Base-by-base conservation (phyloP, 2,888 invertebrate species). In the Sturmia bella region DNA sequence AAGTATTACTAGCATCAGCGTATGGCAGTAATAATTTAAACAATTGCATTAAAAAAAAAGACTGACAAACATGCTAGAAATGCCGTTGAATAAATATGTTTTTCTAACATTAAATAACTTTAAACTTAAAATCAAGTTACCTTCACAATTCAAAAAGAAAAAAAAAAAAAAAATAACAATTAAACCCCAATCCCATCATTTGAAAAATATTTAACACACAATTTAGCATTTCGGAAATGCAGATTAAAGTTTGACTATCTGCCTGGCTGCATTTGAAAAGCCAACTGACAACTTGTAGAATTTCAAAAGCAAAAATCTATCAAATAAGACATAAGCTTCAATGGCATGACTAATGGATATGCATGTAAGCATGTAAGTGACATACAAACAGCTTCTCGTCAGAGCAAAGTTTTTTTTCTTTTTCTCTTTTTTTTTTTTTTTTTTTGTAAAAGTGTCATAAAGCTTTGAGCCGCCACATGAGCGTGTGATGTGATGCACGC, bases 141-240 rank as follows among this genome's bases (percentile, higher is more conserved):
- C 27, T 32, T 7, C 5, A 32, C 1, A 3, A 32, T 4, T 27
- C 7, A 32, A 32, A n/a, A n/a, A n/a, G n/a, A n/a, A n/a, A n/a
- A n/a, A n/a, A n/a, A n/a, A n/a, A n/a, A n/a, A n/a, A n/a, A n/a
- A n/a, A n/a, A n/a, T n/a, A n/a, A 7, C 9, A 32, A 32, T 32
- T 13, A 52, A 41, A 21, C 6, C 15, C 0, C n/a, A 66, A 66
- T 21, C 41, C 9, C 50, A 21, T 21, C 15, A 66, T 37, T 52
- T 45, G 17, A 17, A 63, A 61, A 48, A 57, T 61, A 57, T 57
- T 52, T 59, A 41, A 54, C 66, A 48, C 52, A 70, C 57, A 72
- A 78, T 72, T 78, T 37, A 72, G 57, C 57, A 78, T 78, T 78
- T 78, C 78, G 78, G 78, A 78, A 78, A 78, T 72, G 57, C 57